phyloP scores from a whole-genome alignment of 2,797 vertebrate species.

The Rhadinocentrus ornatus region DNA sequence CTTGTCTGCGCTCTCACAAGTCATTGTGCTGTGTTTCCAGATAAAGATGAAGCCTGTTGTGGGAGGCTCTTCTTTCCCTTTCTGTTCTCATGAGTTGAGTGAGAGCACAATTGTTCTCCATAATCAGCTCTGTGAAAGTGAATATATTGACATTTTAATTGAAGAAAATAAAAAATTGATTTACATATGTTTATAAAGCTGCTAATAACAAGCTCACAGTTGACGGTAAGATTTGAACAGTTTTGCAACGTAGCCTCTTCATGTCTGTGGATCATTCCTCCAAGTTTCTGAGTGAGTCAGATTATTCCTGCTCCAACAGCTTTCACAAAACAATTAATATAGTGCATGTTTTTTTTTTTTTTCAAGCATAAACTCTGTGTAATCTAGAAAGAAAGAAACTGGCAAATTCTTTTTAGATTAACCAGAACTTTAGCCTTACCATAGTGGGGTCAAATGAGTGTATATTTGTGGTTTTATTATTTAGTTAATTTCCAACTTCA shows the following conservation, averaged over 20 bases:
- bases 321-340: background rate
- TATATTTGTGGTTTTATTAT: slow-evolving; percentile 22
- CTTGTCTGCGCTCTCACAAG: slow-evolving; percentile 79
- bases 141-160: slow-evolving; percentile 10
- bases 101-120: slow-evolving; percentile 34
- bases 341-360: background rate
- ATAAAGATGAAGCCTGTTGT: slow-evolving; percentile 67
- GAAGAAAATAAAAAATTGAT: slow-evolving; percentile 2
- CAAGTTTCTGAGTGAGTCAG: background rate
- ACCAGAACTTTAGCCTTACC: background rate
- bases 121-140: background rate
- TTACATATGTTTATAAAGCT: background rate
- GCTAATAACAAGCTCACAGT: background rate
- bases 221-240: background rate
- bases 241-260: background rate
- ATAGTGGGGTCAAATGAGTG: background rate
- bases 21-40: slow-evolving; percentile 60
- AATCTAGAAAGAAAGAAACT: background rate
- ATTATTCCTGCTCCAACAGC: background rate
- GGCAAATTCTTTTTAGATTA: background rate
- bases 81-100: slow-evolving; percentile 64
- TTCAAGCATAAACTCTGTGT: background rate
- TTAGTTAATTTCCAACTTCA: background rate
- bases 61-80: slow-evolving; percentile 55
- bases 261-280: background rate